Base-by-base conservation (phyloP, 2,888 invertebrate genomes). In the Limenitis camilla region DNA sequence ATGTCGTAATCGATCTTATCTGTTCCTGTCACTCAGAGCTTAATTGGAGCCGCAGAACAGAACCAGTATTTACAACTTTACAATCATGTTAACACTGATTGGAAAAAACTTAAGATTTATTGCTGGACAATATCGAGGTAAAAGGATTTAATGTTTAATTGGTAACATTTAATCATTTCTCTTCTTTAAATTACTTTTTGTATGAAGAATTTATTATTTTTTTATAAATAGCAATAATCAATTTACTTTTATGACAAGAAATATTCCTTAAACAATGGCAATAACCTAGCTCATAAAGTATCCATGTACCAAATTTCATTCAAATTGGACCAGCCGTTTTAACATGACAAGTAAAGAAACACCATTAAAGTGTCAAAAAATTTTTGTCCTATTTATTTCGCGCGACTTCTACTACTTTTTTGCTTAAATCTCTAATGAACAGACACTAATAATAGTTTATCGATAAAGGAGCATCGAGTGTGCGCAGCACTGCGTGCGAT, bases 401-500 rank as follows among this genome's bases (percentile, higher is more conserved):
- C n/a, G n/a, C n/a, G n/a, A n/a, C n/a, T n/a, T n/a, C n/a, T n/a
- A n/a, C n/a, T n/a, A n/a, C n/a, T n/a, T n/a, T n/a, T n/a, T n/a
- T n/a, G n/a, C n/a, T n/a, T 44, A n/a, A 28, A 28, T 28, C 28
- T 8, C 1, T 10, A 1, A 1, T 8, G n/a, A 35, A 28, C 35
- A 29, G 11, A 29, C 3, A 11, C 2, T 11, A 7, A 8, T 7
- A 9, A 11, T 9, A 10, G 6, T 10, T 36, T 65, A 66, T 69
- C 66, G 67, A 69, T 63, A 67, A 62, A 61, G 8, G 33, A 32
- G 11, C 56, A 64, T 67, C 62, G 65, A 61, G 39, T 47, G 40
- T 41, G 60, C 55, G 45, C 73, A 61, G 47, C 66, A 46, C 66
- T 64, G 61, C 64, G 80, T 82, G 84, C 82, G 79, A 84, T 84